These are phyloP conservation scores for Pionites leucogaster DNA, from an alignment of 2,113 vertebrate species.

Conservation along the genomic window DNA sequence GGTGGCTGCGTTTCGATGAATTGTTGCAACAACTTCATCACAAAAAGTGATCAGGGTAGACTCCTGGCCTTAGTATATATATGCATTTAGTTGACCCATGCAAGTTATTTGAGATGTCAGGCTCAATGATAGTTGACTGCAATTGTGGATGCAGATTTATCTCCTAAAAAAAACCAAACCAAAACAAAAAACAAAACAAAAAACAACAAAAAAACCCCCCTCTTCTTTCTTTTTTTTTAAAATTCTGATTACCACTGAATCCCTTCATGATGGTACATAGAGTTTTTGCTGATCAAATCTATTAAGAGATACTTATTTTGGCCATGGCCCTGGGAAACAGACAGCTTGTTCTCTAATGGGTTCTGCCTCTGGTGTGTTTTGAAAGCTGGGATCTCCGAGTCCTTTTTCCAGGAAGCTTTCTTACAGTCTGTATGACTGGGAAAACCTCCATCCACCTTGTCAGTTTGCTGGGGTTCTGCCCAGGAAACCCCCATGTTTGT, in stretches of 20 bases:
- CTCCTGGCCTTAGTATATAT: background rate
- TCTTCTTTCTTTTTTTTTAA: background rate
- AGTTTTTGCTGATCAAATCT: background rate
- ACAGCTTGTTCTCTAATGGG: background rate
- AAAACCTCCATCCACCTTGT: slow-evolving; percentile 5
- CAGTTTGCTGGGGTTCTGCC: slow-evolving; percentile 19
- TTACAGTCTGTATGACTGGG: background rate
- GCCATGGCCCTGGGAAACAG: background rate
- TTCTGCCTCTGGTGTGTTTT: background rate
- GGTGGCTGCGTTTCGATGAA: background rate
- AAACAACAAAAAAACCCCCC: too few relatives aligned
- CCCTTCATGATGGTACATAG: background rate
- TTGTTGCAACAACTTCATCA: background rate
- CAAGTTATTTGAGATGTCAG: background rate
- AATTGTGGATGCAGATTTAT: background rate
- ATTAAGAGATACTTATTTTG: background rate
- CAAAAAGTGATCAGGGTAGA: background rate
- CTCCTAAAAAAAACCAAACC: background rate
- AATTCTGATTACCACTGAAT: background rate
- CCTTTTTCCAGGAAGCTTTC: background rate
- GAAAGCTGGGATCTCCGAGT: background rate
- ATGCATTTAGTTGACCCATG: background rate
- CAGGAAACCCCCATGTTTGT: background rate
- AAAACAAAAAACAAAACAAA: too few relatives aligned
- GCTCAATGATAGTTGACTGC: background rate